phyloP scores from a whole-genome alignment of 2,113 vertebrate species.

The Dryoscopus gambensis region DNA sequence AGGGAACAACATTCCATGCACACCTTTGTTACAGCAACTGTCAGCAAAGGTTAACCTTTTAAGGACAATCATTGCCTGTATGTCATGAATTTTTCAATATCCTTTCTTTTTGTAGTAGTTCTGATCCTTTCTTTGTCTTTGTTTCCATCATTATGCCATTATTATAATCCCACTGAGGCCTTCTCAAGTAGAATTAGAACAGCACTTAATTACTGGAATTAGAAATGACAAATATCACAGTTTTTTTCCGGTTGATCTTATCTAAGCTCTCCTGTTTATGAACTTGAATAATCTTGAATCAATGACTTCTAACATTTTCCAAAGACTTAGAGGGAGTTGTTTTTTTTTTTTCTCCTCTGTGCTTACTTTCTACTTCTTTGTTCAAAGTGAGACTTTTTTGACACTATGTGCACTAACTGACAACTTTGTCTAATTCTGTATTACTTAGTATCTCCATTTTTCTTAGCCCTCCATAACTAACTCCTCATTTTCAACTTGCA shows the following conservation, averaged over 20 bases:
- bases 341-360: neutral
- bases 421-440: neutral
- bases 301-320: slow-evolving; percentile 66
- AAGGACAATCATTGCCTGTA: neutral
- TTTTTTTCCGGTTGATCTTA: slow-evolving; percentile 73
- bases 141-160: slow-evolving; percentile 71
- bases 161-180: slow-evolving; percentile 74
- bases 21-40: neutral
- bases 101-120: slow-evolving; percentile 65
- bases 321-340: slow-evolving; percentile 13
- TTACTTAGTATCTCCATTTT: neutral
- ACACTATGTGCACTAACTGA: neutral
- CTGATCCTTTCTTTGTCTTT: slow-evolving; percentile 72
- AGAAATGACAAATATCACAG: slow-evolving; percentile 76
- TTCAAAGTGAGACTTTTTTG: neutral
- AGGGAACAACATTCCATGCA: neutral
- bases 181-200: slow-evolving; percentile 73
- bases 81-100: slow-evolving; percentile 73
- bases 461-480: neutral
- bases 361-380: slow-evolving; percentile 16
- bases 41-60: slow-evolving; percentile 34
- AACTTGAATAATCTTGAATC: slow-evolving; percentile 73
- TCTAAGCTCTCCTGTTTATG: slow-evolving; percentile 67
- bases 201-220: slow-evolving; percentile 78
- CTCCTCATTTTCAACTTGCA: neutral